Conservation (phyloP, 2,113 vertebrate species). For the Elgaria multicarinata region DNA sequence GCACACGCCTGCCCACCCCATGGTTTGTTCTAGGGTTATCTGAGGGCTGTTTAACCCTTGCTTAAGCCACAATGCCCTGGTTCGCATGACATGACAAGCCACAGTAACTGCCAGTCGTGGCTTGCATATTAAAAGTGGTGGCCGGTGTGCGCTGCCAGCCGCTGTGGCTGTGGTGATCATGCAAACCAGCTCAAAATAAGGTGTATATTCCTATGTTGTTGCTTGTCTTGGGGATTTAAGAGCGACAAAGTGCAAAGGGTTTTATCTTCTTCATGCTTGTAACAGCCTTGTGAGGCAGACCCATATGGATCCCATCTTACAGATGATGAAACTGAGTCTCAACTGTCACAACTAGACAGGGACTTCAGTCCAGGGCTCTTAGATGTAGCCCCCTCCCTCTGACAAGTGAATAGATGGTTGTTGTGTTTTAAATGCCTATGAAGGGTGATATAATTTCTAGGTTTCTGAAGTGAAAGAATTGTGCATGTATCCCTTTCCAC, state of each 20-base stretch:
- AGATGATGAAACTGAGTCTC: background rate
- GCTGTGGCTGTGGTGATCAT: too few species aligned
- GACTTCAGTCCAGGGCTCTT: background rate
- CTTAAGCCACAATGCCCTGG: too few species aligned
- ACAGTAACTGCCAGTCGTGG: too few species aligned
- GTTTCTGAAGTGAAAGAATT: background rate
- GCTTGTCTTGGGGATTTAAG: background rate
- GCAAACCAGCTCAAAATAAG: too few species aligned
- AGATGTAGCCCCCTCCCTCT: background rate
- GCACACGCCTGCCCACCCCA: too few species aligned
- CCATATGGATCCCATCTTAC: background rate
- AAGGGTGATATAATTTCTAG: background rate
- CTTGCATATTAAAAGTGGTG: too few species aligned
- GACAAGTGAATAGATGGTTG: background rate
- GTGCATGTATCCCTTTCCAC: background rate
- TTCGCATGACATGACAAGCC: too few species aligned
- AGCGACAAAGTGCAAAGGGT: too few species aligned
- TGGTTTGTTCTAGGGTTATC: too few species aligned
- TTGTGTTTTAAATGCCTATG: too few species aligned
- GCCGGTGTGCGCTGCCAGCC: too few species aligned
- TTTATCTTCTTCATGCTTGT: background rate
- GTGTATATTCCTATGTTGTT: background rate
- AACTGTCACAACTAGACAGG: background rate
- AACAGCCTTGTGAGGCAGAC: background rate
- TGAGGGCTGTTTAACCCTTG: too few species aligned